Percentiles rank a stretch among this genome's conserved stretches.
phyloP scores from a whole-genome alignment of 2,113 vertebrate genomes.

The Rhadina sibilatrix region DNA sequence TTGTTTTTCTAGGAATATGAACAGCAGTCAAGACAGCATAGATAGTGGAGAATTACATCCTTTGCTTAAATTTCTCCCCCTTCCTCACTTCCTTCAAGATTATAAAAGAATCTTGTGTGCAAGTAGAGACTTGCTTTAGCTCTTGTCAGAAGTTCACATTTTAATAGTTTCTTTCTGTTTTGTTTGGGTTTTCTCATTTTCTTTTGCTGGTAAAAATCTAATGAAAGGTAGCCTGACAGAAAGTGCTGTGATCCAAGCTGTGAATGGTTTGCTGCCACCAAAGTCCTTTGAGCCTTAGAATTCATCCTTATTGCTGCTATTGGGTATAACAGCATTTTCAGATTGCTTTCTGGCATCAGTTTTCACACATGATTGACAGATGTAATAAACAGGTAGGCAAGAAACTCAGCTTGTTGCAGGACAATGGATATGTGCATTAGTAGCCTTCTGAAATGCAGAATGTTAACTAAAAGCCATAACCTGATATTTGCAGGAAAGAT shows the following conservation, averaged over 20 bases:
- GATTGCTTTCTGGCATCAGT: neutral
- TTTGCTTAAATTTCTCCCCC: neutral
- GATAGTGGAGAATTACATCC: neutral
- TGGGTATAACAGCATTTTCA: neutral
- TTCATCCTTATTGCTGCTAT: neutral
- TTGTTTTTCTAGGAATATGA: neutral
- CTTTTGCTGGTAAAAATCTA: neutral
- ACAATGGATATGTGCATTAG: neutral
- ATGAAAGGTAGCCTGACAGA: neutral
- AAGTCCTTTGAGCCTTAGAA: neutral
- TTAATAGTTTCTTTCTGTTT: neutral
- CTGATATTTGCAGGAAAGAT: neutral
- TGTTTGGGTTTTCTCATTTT: neutral
- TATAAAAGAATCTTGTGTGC: neutral
- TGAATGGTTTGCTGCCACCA: neutral
- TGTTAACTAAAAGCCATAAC: neutral
- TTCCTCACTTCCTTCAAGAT: neutral
- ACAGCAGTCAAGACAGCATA: neutral
- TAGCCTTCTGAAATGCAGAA: constrained; percentile 10
- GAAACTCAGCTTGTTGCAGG: neutral
- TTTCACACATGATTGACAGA: constrained; percentile 39
- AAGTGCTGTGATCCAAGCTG: neutral
- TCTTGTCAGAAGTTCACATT: neutral
- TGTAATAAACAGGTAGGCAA: constrained; percentile 42
- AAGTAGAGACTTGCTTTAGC: neutral